Evolutionary conservation across 1,140 invertebrate genomes (phyloP).

Genomic region (Procambarus clarkii): DNA sequence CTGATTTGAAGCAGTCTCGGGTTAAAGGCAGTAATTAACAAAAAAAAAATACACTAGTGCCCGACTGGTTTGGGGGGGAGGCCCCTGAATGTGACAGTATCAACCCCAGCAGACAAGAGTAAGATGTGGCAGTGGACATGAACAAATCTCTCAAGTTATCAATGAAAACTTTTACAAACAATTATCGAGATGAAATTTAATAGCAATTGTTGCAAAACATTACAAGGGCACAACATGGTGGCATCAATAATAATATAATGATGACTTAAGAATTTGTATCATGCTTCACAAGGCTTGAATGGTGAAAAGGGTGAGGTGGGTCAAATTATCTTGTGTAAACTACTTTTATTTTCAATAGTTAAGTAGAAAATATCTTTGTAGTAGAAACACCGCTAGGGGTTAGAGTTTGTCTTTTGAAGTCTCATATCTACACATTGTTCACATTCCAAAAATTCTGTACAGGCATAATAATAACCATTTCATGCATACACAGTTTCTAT

Average conservation of each 20-base stretch:
- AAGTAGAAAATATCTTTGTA: constrained; percentile 27
- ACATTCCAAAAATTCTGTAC: constrained; percentile 45
- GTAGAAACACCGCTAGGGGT: neutral
- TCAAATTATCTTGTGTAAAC: constrained; percentile 5
- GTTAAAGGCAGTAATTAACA: neutral
- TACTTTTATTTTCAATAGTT: neutral
- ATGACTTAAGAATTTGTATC: constrained; percentile 22
- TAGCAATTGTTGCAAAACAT: neutral
- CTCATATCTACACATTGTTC: constrained; percentile 21
- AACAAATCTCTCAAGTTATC: constrained; percentile 19
- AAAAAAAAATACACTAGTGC: constrained; percentile 3
- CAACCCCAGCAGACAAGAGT: neutral
- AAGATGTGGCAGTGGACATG: constrained; percentile 33
- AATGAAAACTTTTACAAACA: neutral
- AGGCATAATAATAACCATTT: constrained; percentile 35
- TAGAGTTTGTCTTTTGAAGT: constrained; percentile 44
- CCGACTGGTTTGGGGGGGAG: neutral
- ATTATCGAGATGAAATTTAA: neutral
- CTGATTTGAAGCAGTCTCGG: neutral
- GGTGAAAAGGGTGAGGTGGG: neutral
- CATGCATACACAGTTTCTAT: constrained; percentile 47
- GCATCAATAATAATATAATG: neutral
- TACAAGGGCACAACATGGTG: neutral
- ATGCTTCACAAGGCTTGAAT: neutral
- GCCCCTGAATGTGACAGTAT: neutral